Conservation (phyloP, 2,797 vertebrate species). For the Enteromius treurensis region DNA sequence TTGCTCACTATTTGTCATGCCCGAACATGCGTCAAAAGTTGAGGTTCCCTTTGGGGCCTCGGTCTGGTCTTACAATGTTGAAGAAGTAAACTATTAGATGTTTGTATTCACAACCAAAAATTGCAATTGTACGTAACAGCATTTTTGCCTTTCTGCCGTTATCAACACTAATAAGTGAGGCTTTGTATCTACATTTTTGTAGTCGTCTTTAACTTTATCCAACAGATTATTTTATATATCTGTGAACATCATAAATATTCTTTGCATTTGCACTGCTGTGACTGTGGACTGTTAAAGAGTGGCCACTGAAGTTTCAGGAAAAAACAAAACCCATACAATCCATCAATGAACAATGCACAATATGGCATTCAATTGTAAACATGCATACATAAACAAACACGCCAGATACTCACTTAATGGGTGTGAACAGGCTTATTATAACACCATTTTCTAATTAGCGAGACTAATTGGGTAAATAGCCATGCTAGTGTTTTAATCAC, state of each 20-base stretch:
- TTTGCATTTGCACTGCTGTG: slow-evolving; percentile 40
- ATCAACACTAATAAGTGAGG: slow-evolving; percentile 12
- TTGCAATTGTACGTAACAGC: slow-evolving; percentile 16
- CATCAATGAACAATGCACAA: not conserved
- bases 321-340: not conserved
- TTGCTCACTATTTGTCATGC: slow-evolving; percentile 43
- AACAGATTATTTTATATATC: slow-evolving; percentile 7
- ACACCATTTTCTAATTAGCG: not conserved
- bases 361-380: not conserved
- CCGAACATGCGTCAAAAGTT: slow-evolving; percentile 1
- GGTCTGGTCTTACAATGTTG: slow-evolving; percentile 30
- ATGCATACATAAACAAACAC: not conserved
- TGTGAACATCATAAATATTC: slow-evolving; percentile 10
- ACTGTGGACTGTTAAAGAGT: slow-evolving; percentile 41
- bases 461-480: slow-evolving; percentile 27
- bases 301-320: not conserved
- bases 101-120: slow-evolving; percentile 47
- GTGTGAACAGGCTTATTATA: slow-evolving; percentile 21
- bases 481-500: slow-evolving; percentile 11
- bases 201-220: slow-evolving; percentile 21
- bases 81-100: slow-evolving; percentile 36
- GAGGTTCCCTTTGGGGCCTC: not conserved
- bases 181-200: slow-evolving; percentile 36
- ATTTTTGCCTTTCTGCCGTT: slow-evolving; percentile 35
- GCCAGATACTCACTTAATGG: not conserved